Evolutionary conservation across 2,888 invertebrate genomes (phyloP).

Genomic region (Nemotelus pantherinus): DNA sequence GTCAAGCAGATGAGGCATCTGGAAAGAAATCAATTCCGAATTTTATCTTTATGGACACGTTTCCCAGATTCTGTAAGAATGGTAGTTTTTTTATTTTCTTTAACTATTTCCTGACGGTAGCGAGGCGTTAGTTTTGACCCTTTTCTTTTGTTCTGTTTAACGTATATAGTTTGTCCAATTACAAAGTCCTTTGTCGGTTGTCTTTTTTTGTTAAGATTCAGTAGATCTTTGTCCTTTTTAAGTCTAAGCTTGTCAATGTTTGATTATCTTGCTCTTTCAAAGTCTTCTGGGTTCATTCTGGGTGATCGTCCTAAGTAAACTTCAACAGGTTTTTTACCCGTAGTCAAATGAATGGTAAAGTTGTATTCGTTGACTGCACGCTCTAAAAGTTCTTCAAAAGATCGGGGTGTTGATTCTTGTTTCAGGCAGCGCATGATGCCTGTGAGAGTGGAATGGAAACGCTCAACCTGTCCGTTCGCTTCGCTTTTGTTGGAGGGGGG

Average conservation of each 20-base stretch:
- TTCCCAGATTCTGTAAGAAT: constrained; percentile 40
- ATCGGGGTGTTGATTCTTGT: not conserved
- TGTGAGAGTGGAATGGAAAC: too few relatives aligned
- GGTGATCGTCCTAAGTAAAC: constrained; percentile 39
- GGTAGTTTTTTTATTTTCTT: constrained; percentile 25
- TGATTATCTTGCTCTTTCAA: constrained; percentile 16
- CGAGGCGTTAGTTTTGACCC: constrained; percentile 42
- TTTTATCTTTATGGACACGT: constrained; percentile 33
- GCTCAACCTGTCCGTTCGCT: too few relatives aligned
- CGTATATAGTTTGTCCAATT: constrained; percentile 5
- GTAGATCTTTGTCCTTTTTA: constrained; percentile 42
- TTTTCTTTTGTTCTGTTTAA: constrained; percentile 50
- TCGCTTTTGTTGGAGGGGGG: too few relatives aligned
- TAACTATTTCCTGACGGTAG: constrained; percentile 31
- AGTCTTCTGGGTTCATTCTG: constrained; percentile 27
- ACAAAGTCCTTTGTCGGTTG: constrained; percentile 43
- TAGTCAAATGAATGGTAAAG: constrained; percentile 45
- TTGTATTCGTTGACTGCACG: constrained; percentile 42
- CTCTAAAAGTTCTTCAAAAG: constrained; percentile 3
- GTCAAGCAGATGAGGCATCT: too few relatives aligned
- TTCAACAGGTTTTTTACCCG: constrained; percentile 45
- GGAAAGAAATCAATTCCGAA: too few relatives aligned
- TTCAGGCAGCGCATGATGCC: constrained; percentile 28
- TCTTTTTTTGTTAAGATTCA: constrained; percentile 46
- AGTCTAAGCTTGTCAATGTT: constrained; percentile 38